Conservation (phyloP, 2,797 vertebrate genomes). For the Euthynnus affinis region DNA sequence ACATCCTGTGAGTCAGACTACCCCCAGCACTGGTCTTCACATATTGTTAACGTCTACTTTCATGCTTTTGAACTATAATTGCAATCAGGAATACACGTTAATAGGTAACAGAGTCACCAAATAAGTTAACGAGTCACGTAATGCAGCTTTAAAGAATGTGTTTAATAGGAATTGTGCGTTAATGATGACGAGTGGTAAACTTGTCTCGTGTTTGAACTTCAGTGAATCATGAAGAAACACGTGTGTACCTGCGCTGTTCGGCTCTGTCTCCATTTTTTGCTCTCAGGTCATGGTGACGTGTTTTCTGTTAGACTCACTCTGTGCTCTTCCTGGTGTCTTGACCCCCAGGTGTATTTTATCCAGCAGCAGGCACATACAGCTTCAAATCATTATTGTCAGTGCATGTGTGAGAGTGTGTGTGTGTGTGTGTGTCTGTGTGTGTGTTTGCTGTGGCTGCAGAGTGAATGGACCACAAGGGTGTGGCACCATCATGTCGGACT, state of each 20-base stretch:
- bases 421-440: slow-evolving; percentile 31
- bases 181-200: slow-evolving; percentile 41
- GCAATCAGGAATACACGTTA: slow-evolving; percentile 39
- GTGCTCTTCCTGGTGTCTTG: slow-evolving; percentile 53
- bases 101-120: slow-evolving; percentile 31
- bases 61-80: slow-evolving; percentile 20
- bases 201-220: slow-evolving; percentile 34
- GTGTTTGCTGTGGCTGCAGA: slow-evolving; percentile 40
- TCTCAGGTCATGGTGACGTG: slow-evolving; percentile 44
- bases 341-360: slow-evolving; percentile 70
- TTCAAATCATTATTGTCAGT: slow-evolving; percentile 55
- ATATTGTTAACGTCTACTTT: slow-evolving; percentile 6
- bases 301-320: slow-evolving; percentile 54
- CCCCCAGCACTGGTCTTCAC: neutral
- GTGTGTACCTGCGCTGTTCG: slow-evolving; percentile 28
- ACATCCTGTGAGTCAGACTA: no score
- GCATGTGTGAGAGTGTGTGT: neutral
- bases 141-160: slow-evolving; percentile 19
- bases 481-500: slow-evolving; percentile 54
- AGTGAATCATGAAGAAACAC: slow-evolving; percentile 39
- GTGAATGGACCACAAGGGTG: slow-evolving; percentile 59
- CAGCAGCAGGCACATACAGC: slow-evolving; percentile 47
- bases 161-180: slow-evolving; percentile 31
- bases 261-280: slow-evolving; percentile 45
- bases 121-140: neutral